Evolutionary conservation across 2,797 vertebrate species (phyloP).

Genomic region (Siniperca undulata): DNA sequence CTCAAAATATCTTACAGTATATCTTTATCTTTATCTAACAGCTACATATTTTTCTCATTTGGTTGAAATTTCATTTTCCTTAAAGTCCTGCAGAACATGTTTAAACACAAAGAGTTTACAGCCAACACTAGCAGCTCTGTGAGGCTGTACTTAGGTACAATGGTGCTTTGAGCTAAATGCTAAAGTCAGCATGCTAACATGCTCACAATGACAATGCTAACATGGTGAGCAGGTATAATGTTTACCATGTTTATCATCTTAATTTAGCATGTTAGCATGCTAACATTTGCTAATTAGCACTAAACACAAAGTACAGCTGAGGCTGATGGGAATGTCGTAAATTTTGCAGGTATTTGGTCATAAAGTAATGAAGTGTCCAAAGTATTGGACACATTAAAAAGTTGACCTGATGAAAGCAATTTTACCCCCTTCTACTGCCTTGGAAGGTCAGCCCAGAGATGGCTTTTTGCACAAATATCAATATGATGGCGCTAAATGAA

Average conservation of each 20-base stretch:
- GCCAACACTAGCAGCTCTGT: not conserved
- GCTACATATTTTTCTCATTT: not conserved
- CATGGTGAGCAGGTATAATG: not conserved
- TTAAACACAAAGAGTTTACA: not conserved
- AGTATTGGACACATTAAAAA: too few relatives aligned
- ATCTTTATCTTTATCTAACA: not conserved
- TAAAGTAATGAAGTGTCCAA: too few relatives aligned
- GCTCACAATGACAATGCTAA: not conserved
- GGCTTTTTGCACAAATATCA: conserved; percentile 21
- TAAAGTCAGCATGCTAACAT: not conserved
- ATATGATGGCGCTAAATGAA: not conserved
- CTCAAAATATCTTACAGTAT: not conserved
- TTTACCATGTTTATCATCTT: too few relatives aligned
- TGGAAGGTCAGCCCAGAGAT: conserved; percentile 21
- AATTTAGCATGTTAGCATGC: not conserved
- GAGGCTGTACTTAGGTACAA: not conserved
- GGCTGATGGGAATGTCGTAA: too few relatives aligned
- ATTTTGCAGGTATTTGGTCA: too few relatives aligned
- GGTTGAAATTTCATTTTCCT: not conserved
- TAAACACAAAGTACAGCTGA: not conserved
- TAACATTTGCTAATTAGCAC: not conserved
- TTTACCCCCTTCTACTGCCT: not conserved
- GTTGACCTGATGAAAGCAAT: not conserved
- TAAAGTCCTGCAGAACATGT: not conserved
- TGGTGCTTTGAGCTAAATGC: not conserved